phyloP scores from a whole-genome alignment of 2,888 invertebrate species.

The Harpalus rufipes region DNA sequence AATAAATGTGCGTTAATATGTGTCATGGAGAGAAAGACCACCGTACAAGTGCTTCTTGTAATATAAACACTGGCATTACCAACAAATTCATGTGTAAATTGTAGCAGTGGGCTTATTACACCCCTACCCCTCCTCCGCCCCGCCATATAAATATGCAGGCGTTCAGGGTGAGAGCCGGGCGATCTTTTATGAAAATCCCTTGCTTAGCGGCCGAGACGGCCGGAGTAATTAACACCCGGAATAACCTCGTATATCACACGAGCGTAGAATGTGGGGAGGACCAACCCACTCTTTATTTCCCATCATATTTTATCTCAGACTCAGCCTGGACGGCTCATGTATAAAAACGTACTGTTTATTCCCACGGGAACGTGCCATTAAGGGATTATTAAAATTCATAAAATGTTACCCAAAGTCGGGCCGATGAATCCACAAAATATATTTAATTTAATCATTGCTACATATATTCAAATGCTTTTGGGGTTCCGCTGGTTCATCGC shows the following conservation, averaged over 20 bases:
- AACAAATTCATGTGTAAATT: slow-evolving; percentile 59
- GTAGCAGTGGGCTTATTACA: slow-evolving; percentile 47
- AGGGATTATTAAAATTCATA: slow-evolving; percentile 56
- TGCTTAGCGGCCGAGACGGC: slow-evolving; percentile 38
- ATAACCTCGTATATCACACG: slow-evolving; percentile 60
- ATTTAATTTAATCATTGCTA: slow-evolving; percentile 5
- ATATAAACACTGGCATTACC: slow-evolving; percentile 48
- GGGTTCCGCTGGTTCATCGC: no score
- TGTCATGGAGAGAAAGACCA: slow-evolving; percentile 8
- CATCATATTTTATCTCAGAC: slow-evolving; percentile 50
- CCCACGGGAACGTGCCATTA: slow-evolving; percentile 35
- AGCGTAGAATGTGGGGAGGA: neutral
- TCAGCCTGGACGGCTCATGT: neutral
- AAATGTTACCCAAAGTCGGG: slow-evolving; percentile 2
- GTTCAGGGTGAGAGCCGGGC: neutral
- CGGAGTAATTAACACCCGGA: slow-evolving; percentile 61
- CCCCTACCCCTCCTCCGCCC: neutral
- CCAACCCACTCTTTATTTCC: slow-evolving; percentile 43
- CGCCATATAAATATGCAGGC: slow-evolving; percentile 57
- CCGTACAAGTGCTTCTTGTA: slow-evolving; percentile 21
- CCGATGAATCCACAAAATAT: neutral
- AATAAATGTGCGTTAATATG: slow-evolving; percentile 29
- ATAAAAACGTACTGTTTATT: slow-evolving; percentile 25
- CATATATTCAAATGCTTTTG: no score
- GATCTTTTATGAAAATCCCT: slow-evolving; percentile 65